Conservation (phyloP, 2,888 invertebrate species). For the Phengaris arion region DNA sequence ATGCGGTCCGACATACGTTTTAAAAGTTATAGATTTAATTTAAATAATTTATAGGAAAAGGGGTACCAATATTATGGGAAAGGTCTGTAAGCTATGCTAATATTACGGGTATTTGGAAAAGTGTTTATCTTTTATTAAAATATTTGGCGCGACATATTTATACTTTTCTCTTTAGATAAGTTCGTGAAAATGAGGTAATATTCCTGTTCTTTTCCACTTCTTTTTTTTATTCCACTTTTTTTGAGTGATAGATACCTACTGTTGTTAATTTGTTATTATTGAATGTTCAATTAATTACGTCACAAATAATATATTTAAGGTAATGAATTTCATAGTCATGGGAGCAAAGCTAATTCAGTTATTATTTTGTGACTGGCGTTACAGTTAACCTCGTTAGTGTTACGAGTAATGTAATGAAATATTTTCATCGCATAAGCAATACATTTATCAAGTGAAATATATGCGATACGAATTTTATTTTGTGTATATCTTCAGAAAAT, state of each 20-base stretch:
- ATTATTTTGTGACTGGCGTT: constrained; percentile 19
- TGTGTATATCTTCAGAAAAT: background rate
- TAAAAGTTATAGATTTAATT: constrained; percentile 8
- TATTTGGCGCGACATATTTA: too few species aligned
- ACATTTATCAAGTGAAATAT: background rate
- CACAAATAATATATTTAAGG: constrained; percentile 8
- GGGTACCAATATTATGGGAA: background rate
- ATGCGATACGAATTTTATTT: background rate
- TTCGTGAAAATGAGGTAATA: background rate
- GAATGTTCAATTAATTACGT: background rate
- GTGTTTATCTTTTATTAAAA: background rate
- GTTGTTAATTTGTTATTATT: background rate
- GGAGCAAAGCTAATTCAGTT: constrained; percentile 15
- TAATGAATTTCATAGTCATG: constrained; percentile 14
- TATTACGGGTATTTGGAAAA: constrained; percentile 2
- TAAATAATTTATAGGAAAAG: constrained; percentile 26
- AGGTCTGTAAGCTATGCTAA: background rate
- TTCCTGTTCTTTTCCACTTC: too few species aligned
- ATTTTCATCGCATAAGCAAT: constrained; percentile 12
- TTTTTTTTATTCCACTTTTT: too few species aligned
- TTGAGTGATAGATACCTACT: background rate
- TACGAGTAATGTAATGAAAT: constrained; percentile 14
- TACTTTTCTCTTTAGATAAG: background rate
- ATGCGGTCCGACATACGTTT: constrained; percentile 19
- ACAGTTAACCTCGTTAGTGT: constrained; percentile 17